Conservation (phyloP, 2,797 vertebrate species). For the Calcarius lapponicus region DNA sequence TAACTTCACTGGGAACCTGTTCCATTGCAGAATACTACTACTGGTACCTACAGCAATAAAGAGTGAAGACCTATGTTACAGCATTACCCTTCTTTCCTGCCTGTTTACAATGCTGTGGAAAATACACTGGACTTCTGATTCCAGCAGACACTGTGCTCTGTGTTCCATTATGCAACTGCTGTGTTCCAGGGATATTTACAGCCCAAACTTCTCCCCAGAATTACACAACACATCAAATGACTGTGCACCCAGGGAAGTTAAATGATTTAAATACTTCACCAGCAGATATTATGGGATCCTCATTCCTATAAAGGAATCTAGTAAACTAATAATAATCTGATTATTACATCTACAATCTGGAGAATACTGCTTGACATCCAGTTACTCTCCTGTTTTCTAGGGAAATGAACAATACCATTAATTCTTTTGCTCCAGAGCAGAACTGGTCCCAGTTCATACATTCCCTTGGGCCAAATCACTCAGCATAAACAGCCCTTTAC, state of each 20-base stretch:
- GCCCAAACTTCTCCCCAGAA: not conserved
- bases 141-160: not conserved
- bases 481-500: not conserved
- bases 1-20: not conserved
- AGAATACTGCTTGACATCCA: not conserved
- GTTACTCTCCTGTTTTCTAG: not conserved
- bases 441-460: not conserved
- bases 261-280: not conserved
- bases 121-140: not conserved
- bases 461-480: not conserved
- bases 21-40: not conserved
- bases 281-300: not conserved
- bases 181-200: not conserved
- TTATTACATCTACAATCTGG: not conserved
- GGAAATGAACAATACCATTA: not conserved
- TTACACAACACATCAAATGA: not conserved
- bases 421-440: not conserved
- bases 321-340: not conserved
- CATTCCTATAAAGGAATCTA: not conserved
- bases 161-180: not conserved
- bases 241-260: not conserved
- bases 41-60: not conserved
- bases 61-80: not conserved
- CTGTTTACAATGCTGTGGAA: not conserved
- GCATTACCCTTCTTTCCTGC: not conserved